Evolutionary conservation across 1,140 invertebrate species (phyloP).

Genomic region (Lordiphosa mommai): DNA sequence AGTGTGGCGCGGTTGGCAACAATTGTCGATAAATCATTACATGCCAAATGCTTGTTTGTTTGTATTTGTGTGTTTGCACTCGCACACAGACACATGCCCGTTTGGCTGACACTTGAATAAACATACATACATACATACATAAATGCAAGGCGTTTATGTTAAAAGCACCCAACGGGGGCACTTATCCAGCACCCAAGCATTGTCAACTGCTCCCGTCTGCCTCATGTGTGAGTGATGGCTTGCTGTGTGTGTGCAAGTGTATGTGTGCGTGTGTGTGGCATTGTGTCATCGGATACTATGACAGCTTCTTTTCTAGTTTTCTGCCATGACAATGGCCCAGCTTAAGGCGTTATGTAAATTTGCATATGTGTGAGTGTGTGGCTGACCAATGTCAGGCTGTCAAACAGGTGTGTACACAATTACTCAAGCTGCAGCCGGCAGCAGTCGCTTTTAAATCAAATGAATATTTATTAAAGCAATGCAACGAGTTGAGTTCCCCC

Average conservation of each 20-base stretch:
- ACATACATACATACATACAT: conserved; percentile 36
- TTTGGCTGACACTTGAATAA: conserved; percentile 43
- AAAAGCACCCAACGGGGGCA: conserved; percentile 51
- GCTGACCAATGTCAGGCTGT: conserved; percentile 43
- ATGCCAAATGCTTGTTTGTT: conserved; percentile 32
- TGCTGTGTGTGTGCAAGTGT: background rate
- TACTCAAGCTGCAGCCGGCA: conserved; percentile 33
- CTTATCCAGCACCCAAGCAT: conserved; percentile 24
- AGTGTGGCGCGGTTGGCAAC: conserved; percentile 7
- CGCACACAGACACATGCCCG: conserved; percentile 11
- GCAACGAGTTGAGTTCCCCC: background rate
- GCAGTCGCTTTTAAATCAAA: conserved; percentile 32
- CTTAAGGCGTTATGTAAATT: conserved; percentile 39
- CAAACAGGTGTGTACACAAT: conserved; percentile 44
- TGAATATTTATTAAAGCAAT: conserved; percentile 49
- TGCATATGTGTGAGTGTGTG: conserved; percentile 21
- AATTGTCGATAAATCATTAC: conserved; percentile 51
- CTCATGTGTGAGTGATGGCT: conserved; percentile 42
- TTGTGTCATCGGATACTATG: conserved; percentile 42
- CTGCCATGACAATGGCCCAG: conserved; percentile 21
- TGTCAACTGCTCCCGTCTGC: conserved; percentile 11
- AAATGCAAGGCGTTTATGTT: conserved; percentile 29
- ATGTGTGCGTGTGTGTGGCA: background rate
- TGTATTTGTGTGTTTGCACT: conserved; percentile 8
- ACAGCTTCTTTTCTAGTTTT: conserved; percentile 38